A percentile compares a stretch with the other conserved stretches of the same genome.
Conservation (phyloP, 2,888 invertebrate species). For the Tachina grossa region DNA sequence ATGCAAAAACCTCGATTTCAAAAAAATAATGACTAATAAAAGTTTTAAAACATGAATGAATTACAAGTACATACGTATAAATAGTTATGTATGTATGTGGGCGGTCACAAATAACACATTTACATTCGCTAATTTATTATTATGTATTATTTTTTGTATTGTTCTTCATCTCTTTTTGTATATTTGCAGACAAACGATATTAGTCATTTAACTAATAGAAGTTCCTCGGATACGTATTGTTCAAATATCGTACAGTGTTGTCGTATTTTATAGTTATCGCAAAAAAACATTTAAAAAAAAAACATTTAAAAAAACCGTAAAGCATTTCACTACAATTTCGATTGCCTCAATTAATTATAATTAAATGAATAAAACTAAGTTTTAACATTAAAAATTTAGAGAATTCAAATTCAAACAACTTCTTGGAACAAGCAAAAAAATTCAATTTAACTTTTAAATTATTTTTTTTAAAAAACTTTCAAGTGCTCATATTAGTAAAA, state of each 20-base stretch:
- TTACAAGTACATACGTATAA: background rate
- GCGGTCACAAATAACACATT: background rate
- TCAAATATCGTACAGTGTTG: slow-evolving; percentile 69
- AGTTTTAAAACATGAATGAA: too few relatives aligned
- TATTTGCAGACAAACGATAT: slow-evolving; percentile 69
- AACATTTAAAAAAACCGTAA: slow-evolving; percentile 26
- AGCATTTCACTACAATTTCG: slow-evolving; percentile 66
- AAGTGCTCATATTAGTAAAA: background rate
- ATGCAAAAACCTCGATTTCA: too few relatives aligned
- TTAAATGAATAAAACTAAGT: slow-evolving; percentile 12
- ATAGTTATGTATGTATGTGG: background rate
- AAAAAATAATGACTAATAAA: too few relatives aligned
- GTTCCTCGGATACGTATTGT: slow-evolving; percentile 62
- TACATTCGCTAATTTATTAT: slow-evolving; percentile 17
- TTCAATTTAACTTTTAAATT: background rate
- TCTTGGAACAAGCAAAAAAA: background rate
- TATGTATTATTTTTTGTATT: slow-evolving; percentile 39
- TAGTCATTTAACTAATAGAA: slow-evolving; percentile 65
- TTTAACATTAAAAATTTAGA: slow-evolving; percentile 7
- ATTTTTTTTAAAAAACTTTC: background rate
- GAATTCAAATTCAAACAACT: background rate
- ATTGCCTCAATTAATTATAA: slow-evolving; percentile 58
- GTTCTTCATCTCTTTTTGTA: slow-evolving; percentile 38
- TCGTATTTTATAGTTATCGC: slow-evolving; percentile 65
- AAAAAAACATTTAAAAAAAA: slow-evolving; percentile 17